Base-by-base conservation (phyloP, 2,888 invertebrate genomes). In the Drosophila quasianomalipes region DNA sequence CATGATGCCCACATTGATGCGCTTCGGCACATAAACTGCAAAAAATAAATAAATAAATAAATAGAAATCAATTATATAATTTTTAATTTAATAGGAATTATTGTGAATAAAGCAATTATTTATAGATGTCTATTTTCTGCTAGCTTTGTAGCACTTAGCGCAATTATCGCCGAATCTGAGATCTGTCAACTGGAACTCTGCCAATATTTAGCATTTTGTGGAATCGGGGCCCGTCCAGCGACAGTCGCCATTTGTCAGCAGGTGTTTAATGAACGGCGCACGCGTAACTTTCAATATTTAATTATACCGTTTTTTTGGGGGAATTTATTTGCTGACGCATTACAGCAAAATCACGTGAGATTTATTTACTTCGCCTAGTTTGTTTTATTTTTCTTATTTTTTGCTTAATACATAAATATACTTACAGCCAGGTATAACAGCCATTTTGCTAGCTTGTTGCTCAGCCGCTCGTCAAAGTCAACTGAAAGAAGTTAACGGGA, bases 1-100 rank as follows among this genome's bases (percentile, higher is more conserved):
- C 96, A 97, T 96, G 51, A 96, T 76, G 53, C 95, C 96, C 39
- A 95, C 93, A 69, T 94, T 85, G 12, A 94, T 91, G 57, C 95
- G 93, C 68, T 93, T 93, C n/a, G 95, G 95, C 52, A 95, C 91
- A 83, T 92, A 93, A 82, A 86, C 95, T 95, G 83, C 3, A 82
- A 87, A 64, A 5, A 39, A 39, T 1, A 31, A 75, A 5, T 33
- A 5, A 44, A 41, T 63, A 47, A 19, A 2, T 28, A 51, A 28
- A 28, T 28, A 19, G 6, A 19, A n/a, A 30, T 0, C 37, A 26
- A n/a, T 52, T 19, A 55, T 7, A 49, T 54, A 79, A 70, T 74
- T 39, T 53, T 41, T 30, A 47, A 30, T 51, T 51, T 22, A 55
- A 41, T 47, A 14, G 2, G 7, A 22, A 57, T 55, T 66, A 31